phyloP scores from a whole-genome alignment of 2,888 invertebrate species.

The Nomada flava region DNA sequence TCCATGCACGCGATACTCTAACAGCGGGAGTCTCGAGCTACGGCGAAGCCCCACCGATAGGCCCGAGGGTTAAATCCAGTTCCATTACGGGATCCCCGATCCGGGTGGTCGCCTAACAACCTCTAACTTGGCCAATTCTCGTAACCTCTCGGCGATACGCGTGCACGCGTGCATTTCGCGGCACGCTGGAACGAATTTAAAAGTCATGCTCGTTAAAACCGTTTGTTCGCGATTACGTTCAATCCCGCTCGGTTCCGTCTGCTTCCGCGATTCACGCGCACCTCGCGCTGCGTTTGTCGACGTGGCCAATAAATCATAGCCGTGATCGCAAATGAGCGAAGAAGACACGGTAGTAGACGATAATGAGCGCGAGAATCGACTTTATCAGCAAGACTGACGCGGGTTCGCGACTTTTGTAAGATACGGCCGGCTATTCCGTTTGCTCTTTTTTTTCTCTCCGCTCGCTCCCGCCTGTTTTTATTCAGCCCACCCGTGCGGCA shows the following conservation, averaged over 20 bases:
- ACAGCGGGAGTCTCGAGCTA: conserved; percentile 59
- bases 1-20: conserved; percentile 7
- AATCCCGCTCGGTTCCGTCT: too few species aligned
- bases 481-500: conserved; percentile 71
- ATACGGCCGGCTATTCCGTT: conserved; percentile 20
- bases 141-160: conserved; percentile 52
- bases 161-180: not conserved
- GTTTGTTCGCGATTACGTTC: conserved; percentile 7
- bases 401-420: conserved; percentile 23
- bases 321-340: conserved; percentile 1
- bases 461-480: conserved; percentile 56
- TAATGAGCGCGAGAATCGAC: conserved; percentile 27
- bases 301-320: not conserved
- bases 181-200: conserved; percentile 5
- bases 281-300: not conserved
- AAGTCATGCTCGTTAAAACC: conserved; percentile 8
- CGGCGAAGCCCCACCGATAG: conserved; percentile 65
- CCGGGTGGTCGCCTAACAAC: conserved; percentile 74
- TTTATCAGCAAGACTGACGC: conserved; percentile 13
- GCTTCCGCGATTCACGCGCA: too few species aligned
- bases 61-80: conserved; percentile 75
- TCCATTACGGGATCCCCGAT: conserved; percentile 75
- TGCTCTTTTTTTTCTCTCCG: conserved; percentile 13
- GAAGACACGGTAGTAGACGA: not conserved
- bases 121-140: conserved; percentile 76